Evolutionary conservation across 1,140 invertebrate species (phyloP).

Genomic region (Brachionus paranguensis): DNA sequence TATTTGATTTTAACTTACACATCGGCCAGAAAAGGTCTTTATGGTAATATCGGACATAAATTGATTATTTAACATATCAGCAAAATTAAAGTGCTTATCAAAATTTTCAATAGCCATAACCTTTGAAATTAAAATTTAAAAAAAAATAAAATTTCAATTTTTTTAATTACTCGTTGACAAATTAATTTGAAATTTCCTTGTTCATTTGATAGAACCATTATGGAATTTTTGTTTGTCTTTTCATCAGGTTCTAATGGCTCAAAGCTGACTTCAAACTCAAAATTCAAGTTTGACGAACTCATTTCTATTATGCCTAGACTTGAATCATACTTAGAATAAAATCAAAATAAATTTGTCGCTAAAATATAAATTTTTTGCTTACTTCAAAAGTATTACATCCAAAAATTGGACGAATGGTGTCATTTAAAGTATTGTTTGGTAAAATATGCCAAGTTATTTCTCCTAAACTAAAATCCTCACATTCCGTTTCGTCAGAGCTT

Average conservation of each 20-base stretch:
- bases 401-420: neutral
- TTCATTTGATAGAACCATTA: neutral
- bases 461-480: neutral
- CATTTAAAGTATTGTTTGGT: neutral
- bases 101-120: neutral
- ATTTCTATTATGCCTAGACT: neutral
- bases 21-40: neutral
- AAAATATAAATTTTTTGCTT: neutral
- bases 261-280: neutral
- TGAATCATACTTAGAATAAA: neutral
- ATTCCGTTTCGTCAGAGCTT: neutral
- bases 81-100: conserved; percentile 9
- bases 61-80: neutral
- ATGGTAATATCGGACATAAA: conserved; percentile 11
- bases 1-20: neutral
- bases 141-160: neutral
- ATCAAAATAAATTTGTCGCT: too few species aligned
- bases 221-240: neutral
- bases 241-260: neutral
- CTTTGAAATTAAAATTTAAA: neutral
- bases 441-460: neutral
- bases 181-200: neutral
- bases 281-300: neutral
- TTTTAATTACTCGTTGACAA: neutral
- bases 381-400: conserved; percentile 4